A percentile compares a stretch with the other conserved stretches of the same genome.
phyloP scores from a whole-genome alignment of 2,797 vertebrate genomes.

The Margarornis squamiger region DNA sequence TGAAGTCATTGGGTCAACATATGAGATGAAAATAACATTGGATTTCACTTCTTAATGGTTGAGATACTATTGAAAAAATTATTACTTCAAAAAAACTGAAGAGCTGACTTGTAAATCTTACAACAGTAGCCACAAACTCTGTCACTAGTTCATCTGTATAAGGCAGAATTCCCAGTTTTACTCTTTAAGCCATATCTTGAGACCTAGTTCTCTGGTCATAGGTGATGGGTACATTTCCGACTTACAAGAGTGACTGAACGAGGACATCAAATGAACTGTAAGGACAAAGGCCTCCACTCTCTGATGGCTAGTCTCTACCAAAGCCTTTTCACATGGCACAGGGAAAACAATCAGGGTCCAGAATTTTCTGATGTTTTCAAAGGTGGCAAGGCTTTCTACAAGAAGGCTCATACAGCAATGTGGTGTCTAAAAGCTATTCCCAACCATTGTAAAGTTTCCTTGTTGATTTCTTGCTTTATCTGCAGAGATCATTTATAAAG shows the following conservation, averaged over 20 bases:
- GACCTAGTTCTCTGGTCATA: neutral
- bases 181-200: neutral
- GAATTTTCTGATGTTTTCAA: neutral
- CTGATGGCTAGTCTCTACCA: neutral
- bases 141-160: neutral
- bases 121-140: neutral
- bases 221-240: neutral
- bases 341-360: neutral
- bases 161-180: neutral
- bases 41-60: neutral
- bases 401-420: neutral
- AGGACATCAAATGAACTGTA: neutral
- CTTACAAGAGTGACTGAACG: neutral
- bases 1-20: neutral
- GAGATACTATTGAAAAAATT: neutral
- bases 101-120: neutral
- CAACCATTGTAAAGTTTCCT: neutral
- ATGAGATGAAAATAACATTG: neutral
- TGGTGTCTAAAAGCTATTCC: neutral
- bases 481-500: neutral
- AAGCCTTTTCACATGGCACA: neutral
- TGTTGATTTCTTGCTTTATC: neutral
- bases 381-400: neutral
- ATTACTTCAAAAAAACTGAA: neutral
- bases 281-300: neutral